Conservation (phyloP, 2,888 invertebrate genomes). For the Erynnis tages region DNA sequence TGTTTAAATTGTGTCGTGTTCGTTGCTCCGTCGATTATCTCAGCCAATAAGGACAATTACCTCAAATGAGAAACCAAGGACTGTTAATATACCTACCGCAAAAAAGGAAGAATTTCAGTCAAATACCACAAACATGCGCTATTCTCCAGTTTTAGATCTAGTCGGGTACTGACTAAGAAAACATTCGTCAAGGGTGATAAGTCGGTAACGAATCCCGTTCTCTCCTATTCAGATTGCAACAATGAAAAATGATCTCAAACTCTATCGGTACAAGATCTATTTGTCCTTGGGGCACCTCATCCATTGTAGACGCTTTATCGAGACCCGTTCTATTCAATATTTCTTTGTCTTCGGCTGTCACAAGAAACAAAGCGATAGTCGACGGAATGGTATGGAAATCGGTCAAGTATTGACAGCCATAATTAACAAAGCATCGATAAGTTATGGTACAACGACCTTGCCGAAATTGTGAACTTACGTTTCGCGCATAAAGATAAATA, state of each 20-base stretch:
- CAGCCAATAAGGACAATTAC: too few relatives aligned
- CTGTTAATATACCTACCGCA: too few relatives aligned
- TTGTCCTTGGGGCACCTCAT: constrained; percentile 2
- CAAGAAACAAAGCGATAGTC: not conserved
- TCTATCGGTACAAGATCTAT: not conserved
- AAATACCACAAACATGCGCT: too few relatives aligned
- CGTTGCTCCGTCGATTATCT: too few relatives aligned
- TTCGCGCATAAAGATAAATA: too few relatives aligned
- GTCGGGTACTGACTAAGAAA: constrained; percentile 5
- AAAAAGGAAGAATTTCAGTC: too few relatives aligned
- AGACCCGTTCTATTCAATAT: constrained; percentile 2
- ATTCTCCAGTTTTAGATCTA: too few relatives aligned
- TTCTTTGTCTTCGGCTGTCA: constrained; percentile 11
- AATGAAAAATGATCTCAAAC: constrained; percentile 5
- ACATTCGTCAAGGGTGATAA: constrained; percentile 19
- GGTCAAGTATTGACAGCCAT: not conserved
- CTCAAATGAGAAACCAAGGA: too few relatives aligned
- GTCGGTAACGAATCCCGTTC: not conserved
- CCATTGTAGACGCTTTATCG: not conserved
- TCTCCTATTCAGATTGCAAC: not conserved
- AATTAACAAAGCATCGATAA: not conserved
- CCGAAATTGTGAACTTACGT: not conserved
- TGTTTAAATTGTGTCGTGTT: too few relatives aligned
- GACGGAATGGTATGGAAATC: not conserved
- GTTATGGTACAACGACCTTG: not conserved